phyloP scores from a whole-genome alignment of 2,888 invertebrate species.

The Girardia tigrina region DNA sequence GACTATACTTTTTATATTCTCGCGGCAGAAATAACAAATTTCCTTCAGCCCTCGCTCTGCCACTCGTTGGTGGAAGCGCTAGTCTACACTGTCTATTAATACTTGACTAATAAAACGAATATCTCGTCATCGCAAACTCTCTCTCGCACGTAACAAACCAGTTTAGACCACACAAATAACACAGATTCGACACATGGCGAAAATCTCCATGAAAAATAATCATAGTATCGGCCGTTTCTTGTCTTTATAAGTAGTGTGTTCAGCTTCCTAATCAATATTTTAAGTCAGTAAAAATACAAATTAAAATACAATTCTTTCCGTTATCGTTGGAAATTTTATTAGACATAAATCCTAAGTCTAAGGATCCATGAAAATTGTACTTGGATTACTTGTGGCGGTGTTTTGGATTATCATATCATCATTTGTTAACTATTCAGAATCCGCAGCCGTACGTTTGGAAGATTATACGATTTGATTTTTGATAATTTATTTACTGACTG shows the following conservation, averaged over 20 bases:
- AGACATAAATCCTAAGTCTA: neutral
- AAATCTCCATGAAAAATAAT: conserved; percentile 2
- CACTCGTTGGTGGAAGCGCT: neutral
- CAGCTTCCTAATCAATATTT: conserved; percentile 2
- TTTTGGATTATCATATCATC: conserved; percentile 14
- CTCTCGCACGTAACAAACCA: neutral
- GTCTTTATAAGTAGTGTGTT: neutral
- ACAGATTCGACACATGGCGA: conserved; percentile 9
- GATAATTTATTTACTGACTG: neutral
- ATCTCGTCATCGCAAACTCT: neutral
- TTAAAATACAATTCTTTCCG: neutral
- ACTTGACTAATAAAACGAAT: neutral
- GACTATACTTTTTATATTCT: neutral
- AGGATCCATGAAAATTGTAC: neutral
- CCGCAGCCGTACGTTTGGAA: neutral
- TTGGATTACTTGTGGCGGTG: conserved; percentile 20
- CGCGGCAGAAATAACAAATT: conserved; percentile 2
- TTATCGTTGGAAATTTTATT: neutral
- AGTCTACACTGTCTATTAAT: neutral
- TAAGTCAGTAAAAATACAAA: neutral
- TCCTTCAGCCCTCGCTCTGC: neutral
- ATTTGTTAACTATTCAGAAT: neutral
- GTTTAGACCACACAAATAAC: conserved; percentile 11
- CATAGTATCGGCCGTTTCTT: neutral
- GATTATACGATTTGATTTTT: neutral